Evolutionary conservation across 1,140 invertebrate genomes (phyloP).

Genomic region (Tetraneura akinire): DNA sequence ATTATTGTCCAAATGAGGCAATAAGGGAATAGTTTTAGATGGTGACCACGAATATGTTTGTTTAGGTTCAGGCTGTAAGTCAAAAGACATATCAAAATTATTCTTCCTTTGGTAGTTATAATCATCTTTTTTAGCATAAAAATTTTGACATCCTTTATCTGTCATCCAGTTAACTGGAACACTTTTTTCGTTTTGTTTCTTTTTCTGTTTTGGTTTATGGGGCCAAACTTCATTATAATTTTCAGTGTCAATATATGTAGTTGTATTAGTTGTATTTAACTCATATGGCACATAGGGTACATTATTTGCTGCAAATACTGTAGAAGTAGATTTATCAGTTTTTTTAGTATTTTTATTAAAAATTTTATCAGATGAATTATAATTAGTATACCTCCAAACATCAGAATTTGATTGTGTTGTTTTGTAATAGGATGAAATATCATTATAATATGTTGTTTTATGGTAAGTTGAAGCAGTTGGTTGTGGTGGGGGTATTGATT

Average conservation of each 20-base stretch:
- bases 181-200: slow-evolving; percentile 47
- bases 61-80: slow-evolving; percentile 42
- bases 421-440: slow-evolving; percentile 46
- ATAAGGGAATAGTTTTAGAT: slow-evolving; percentile 54
- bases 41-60: slow-evolving; percentile 54
- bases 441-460: slow-evolving; percentile 39
- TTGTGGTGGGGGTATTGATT: slow-evolving; percentile 36
- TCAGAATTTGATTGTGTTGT: slow-evolving; percentile 41
- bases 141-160: slow-evolving; percentile 44
- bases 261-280: slow-evolving; percentile 47
- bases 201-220: slow-evolving; percentile 45
- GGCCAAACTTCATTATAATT: slow-evolving; percentile 44
- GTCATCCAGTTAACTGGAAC: slow-evolving; percentile 46
- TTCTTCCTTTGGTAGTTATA: slow-evolving; percentile 44
- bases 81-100: slow-evolving; percentile 40
- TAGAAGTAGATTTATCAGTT: slow-evolving; percentile 53
- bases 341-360: slow-evolving; percentile 50
- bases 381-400: slow-evolving; percentile 42
- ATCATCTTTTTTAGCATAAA: slow-evolving; percentile 34
- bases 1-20: slow-evolving; percentile 55
- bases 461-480: slow-evolving; percentile 24
- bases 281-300: slow-evolving; percentile 54
- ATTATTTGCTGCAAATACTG: slow-evolving; percentile 54
- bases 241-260: slow-evolving; percentile 43
- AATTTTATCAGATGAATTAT: slow-evolving; percentile 52